Evolutionary conservation across 2,113 vertebrate species (phyloP).

Genomic region (Ochotona princeps): DNA sequence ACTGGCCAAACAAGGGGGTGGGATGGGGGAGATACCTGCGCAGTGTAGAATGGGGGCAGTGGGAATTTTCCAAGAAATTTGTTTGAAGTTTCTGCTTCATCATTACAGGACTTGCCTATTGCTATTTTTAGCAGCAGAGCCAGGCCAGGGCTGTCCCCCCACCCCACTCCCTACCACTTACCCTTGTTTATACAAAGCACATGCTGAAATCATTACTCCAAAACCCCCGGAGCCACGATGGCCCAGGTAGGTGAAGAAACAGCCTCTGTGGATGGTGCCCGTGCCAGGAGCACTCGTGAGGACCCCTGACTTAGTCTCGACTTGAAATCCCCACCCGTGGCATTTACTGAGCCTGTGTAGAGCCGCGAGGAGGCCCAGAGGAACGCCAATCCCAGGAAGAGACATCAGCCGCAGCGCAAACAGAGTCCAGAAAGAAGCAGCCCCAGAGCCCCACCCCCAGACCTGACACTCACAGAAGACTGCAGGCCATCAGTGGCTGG

Average conservation of each 20-base stretch:
- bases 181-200: constrained; percentile 87
- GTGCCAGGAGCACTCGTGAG: background rate
- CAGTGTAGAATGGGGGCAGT: constrained; percentile 15
- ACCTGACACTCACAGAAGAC: too few species aligned
- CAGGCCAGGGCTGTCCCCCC: constrained; percentile 46
- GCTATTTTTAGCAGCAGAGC: constrained; percentile 69
- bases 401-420: background rate
- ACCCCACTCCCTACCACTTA: constrained; percentile 60
- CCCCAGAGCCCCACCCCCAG: background rate
- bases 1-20: constrained; percentile 51
- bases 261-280: constrained; percentile 84
- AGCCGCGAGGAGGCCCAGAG: constrained; percentile 30
- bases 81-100: constrained; percentile 79
- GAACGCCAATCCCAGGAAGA: constrained; percentile 4
- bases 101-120: constrained; percentile 66
- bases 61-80: constrained; percentile 78
- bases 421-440: background rate
- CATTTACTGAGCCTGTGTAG: too few species aligned
- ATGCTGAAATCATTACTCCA: constrained; percentile 88
- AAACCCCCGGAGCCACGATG: constrained; percentile 84
- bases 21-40: constrained; percentile 58
- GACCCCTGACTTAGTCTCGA: constrained; percentile 57
- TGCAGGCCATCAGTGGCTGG: too few species aligned
- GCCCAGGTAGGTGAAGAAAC: constrained; percentile 86
- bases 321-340: too few species aligned